phyloP scores from a whole-genome alignment of 2,797 vertebrate species.

The Syndactyla subalaris region DNA sequence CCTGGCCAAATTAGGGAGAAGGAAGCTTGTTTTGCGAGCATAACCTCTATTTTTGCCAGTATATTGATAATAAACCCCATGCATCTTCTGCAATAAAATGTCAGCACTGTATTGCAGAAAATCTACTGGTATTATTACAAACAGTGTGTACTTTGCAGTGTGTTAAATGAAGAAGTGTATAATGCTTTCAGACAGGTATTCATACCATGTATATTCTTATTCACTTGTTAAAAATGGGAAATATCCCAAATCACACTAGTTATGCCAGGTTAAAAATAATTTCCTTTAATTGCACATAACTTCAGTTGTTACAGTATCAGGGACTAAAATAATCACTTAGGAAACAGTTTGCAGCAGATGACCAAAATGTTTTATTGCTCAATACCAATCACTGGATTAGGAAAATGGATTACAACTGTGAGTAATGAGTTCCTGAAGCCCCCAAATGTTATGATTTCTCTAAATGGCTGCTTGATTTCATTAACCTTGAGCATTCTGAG shows the following conservation, averaged over 20 bases:
- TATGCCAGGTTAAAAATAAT: background rate
- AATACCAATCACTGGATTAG: slow-evolving; percentile 23
- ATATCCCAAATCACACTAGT: background rate
- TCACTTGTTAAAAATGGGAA: background rate
- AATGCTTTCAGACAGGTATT: background rate
- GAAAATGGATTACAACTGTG: slow-evolving; percentile 41
- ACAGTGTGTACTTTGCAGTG: background rate
- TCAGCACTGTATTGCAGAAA: background rate
- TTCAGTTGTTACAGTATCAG: background rate
- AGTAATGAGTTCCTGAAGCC: slow-evolving; percentile 37
- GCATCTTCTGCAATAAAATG: background rate
- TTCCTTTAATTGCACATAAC: background rate
- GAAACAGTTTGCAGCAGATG: slow-evolving; percentile 7
- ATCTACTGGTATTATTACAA: background rate
- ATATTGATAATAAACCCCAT: background rate
- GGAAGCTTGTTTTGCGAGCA: background rate
- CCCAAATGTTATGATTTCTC: slow-evolving; percentile 1
- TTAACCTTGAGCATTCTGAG: background rate
- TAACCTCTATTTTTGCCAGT: background rate
- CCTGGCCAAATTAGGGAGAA: background rate
- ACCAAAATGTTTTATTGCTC: slow-evolving; percentile 4
- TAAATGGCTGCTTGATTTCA: slow-evolving; percentile 1
- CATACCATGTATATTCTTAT: background rate
- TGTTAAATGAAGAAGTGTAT: background rate
- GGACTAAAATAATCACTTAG: slow-evolving; percentile 20